Percentiles rank a stretch among this genome's conserved stretches.
Evolutionary conservation across 1,140 invertebrate species (phyloP).

Genomic region (Penaeus vannamei): DNA sequence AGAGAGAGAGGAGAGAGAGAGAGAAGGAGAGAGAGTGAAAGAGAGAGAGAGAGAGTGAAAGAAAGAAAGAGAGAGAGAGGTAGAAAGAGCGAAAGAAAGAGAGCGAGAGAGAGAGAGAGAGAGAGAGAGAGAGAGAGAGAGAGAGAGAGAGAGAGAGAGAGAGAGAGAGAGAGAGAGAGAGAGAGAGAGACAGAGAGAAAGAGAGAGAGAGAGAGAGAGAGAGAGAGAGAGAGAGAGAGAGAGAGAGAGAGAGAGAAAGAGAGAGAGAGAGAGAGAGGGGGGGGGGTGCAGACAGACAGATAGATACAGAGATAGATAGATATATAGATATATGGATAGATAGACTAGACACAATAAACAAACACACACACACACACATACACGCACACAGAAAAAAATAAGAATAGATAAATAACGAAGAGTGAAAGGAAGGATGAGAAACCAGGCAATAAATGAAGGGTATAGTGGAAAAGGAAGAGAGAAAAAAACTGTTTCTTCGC

Average conservation of each 20-base stretch:
- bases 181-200: neutral
- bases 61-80: neutral
- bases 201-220: neutral
- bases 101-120: neutral
- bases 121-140: neutral
- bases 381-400: no score
- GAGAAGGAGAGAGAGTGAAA: neutral
- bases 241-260: conserved; percentile 34
- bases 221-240: conserved; percentile 17
- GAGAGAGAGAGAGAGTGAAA: neutral
- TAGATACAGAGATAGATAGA: no score
- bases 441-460: no score
- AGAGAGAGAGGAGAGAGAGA: neutral
- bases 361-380: no score
- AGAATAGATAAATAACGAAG: no score
- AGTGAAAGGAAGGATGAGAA: no score
- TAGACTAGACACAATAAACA: no score
- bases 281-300: no score
- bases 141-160: neutral
- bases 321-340: no score
- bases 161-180: neutral
- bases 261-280: no score
- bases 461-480: no score
- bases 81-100: neutral
- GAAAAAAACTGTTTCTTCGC: no score